Percentiles rank a stretch among this genome's conserved stretches.
Evolutionary conservation across 2,888 invertebrate species (phyloP).

Genomic region (Lydus trimaculatus): DNA sequence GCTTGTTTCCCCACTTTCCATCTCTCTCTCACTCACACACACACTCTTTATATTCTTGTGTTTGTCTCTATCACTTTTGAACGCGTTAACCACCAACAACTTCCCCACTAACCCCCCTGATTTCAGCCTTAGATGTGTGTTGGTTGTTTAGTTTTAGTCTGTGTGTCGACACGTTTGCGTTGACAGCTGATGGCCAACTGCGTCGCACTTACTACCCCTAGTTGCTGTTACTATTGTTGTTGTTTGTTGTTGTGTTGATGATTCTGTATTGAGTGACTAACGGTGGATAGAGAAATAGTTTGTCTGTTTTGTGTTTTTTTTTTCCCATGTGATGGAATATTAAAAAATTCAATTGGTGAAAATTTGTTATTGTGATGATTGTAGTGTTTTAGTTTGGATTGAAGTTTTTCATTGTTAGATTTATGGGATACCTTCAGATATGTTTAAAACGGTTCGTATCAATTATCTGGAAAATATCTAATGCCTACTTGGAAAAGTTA

Average conservation of each 20-base stretch:
- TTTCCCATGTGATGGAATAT: background rate
- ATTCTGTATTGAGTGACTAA: background rate
- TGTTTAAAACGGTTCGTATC: slow-evolving; percentile 30
- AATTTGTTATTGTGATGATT: slow-evolving; percentile 2
- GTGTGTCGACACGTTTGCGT: slow-evolving; percentile 21
- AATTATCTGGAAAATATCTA: slow-evolving; percentile 5
- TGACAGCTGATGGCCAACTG: slow-evolving; percentile 30
- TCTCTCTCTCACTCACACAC: slow-evolving; percentile 22
- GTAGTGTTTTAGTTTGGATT: background rate
- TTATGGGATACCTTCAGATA: slow-evolving; percentile 24
- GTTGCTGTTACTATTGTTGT: background rate
- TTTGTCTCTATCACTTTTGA: background rate
- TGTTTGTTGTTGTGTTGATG: too few species aligned
- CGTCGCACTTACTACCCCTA: background rate
- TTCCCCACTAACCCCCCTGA: slow-evolving; percentile 1
- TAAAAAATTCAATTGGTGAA: background rate
- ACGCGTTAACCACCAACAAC: slow-evolving; percentile 12
- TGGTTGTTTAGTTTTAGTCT: slow-evolving; percentile 31
- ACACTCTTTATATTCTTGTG: too few species aligned
- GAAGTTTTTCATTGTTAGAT: background rate
- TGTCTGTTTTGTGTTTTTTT: too few species aligned
- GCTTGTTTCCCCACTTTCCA: slow-evolving; percentile 15
- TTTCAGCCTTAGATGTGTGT: slow-evolving; percentile 1
- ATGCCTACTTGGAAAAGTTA: background rate
- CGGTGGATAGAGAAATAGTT: background rate